phyloP scores from a whole-genome alignment of 2,113 vertebrate genomes.

The Zosterops borbonicus region DNA sequence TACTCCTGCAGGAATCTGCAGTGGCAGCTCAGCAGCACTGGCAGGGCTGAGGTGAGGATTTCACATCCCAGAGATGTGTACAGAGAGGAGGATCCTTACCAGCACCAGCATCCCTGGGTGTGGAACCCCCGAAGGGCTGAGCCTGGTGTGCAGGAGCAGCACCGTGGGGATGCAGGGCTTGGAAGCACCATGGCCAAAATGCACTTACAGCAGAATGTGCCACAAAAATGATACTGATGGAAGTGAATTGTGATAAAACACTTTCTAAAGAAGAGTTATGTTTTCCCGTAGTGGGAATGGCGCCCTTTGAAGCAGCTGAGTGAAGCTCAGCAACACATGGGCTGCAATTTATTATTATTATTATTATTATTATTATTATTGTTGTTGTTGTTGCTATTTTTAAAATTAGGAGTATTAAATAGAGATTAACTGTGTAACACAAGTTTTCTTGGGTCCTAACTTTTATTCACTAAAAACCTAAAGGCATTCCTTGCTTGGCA shows the following conservation, averaged over 20 bases:
- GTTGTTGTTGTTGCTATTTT: neutral
- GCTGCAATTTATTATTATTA: neutral
- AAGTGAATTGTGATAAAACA: neutral
- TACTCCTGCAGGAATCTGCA: constrained; percentile 4
- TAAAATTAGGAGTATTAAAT: neutral
- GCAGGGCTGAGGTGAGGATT: neutral
- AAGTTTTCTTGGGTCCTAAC: neutral
- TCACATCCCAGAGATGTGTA: neutral
- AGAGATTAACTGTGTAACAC: neutral
- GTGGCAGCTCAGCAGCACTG: neutral
- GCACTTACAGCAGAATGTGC: neutral
- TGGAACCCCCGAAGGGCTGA: neutral
- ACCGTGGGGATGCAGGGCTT: fast-evolving
- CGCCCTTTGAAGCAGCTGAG: neutral
- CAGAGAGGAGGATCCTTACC: neutral
- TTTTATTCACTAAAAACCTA: neutral
- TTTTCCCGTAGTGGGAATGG: neutral
- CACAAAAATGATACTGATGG: neutral
- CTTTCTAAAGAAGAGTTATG: neutral
- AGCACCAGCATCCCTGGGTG: neutral
- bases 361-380: too few species aligned
- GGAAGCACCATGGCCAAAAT: neutral
- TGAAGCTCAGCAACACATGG: neutral
- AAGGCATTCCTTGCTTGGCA: neutral
- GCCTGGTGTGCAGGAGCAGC: neutral